A percentile compares a stretch with the other conserved stretches of the same genome.
These are phyloP conservation scores for Raja brachyura DNA, from an alignment of 2,113 vertebrate species.

Conservation along the genomic window DNA sequence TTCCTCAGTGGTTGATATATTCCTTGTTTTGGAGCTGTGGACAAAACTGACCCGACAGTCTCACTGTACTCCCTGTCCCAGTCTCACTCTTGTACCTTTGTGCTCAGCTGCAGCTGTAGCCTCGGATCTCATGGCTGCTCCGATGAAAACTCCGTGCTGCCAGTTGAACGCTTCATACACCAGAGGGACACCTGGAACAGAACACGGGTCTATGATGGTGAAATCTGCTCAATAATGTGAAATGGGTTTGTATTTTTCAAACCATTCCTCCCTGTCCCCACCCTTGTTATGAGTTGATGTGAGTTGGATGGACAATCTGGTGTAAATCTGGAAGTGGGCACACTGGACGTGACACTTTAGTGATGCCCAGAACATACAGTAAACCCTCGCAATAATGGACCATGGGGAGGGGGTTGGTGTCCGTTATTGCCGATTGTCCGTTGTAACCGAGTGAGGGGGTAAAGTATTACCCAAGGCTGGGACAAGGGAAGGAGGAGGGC, in stretches of 20 bases:
- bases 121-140: constrained; percentile 92
- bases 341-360: too few species aligned
- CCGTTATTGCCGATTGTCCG: too few species aligned
- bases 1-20: too few species aligned
- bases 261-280: neutral
- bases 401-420: too few species aligned
- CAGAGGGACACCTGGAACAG: constrained; percentile 77
- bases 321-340: neutral
- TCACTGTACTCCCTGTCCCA: neutral
- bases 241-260: neutral
- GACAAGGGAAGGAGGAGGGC: too few species aligned
- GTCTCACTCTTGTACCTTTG: constrained; percentile 63
- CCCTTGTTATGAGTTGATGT: neutral
- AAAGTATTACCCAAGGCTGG: too few species aligned
- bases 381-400: too few species aligned
- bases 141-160: constrained; percentile 92
- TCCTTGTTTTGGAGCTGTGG: too few species aligned
- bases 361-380: too few species aligned
- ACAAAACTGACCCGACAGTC: neutral
- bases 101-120: constrained; percentile 92
- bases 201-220: constrained; percentile 37
- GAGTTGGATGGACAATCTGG: neutral
- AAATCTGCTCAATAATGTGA: neutral
- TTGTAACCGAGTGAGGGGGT: too few species aligned
- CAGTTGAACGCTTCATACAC: constrained; percentile 89